Conservation (phyloP, 2,113 vertebrate genomes). For the Astatotilapia flaviijosephi region DNA sequence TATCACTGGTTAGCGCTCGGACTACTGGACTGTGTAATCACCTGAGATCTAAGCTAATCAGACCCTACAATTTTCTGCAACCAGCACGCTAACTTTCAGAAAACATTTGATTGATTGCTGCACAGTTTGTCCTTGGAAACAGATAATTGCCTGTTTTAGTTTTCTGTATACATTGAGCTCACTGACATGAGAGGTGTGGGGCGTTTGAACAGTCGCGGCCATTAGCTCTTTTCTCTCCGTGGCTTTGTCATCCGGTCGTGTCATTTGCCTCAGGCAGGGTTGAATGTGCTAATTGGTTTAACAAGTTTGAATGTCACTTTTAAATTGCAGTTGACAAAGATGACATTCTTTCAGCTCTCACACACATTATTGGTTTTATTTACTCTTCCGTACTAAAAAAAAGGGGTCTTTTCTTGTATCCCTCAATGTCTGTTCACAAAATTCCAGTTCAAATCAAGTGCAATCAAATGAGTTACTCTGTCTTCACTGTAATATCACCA, state of each 20-base stretch:
- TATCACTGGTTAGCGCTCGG: background rate
- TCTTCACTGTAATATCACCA: background rate
- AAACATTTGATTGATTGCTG: conserved; percentile 9
- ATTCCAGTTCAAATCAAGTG: background rate
- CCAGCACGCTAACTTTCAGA: background rate
- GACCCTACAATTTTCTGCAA: background rate
- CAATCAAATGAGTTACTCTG: background rate
- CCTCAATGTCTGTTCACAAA: background rate
- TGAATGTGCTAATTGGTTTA: conserved; percentile 36
- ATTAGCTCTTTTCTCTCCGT: conserved; percentile 3
- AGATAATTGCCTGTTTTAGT: conserved; percentile 34
- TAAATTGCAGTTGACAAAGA: conserved; percentile 8
- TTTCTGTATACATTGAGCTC: background rate
- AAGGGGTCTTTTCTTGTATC: background rate
- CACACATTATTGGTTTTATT: background rate
- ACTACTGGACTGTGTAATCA: background rate
- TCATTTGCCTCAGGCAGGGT: background rate
- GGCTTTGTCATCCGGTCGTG: background rate
- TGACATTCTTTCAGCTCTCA: background rate
- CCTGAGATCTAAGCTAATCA: conserved; percentile 5
- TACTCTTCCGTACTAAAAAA: background rate
- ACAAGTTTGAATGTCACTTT: conserved; percentile 27
- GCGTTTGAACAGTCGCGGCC: conserved; percentile 2
- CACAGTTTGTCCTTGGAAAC: background rate
- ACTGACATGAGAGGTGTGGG: background rate